Evolutionary conservation across 2,797 vertebrate species (phyloP).

Genomic region (Neopelma chrysocephalum): DNA sequence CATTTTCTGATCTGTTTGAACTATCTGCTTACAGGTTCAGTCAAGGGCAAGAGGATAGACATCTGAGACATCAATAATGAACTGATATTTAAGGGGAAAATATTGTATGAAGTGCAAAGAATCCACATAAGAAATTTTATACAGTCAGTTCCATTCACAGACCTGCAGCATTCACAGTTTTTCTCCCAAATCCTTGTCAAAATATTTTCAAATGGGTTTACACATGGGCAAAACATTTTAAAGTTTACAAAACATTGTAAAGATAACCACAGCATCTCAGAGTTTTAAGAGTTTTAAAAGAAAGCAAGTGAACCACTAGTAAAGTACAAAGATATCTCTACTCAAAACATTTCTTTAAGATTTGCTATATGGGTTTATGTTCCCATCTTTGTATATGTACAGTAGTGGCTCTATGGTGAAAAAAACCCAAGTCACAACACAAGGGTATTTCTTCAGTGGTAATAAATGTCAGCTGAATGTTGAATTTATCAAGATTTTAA

Average conservation of each 20-base stretch:
- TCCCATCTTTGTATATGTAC: not conserved
- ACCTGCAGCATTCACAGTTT: not conserved
- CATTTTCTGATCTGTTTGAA: not conserved
- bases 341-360: not conserved
- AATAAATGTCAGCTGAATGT: not conserved
- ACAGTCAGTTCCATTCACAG: not conserved
- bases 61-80: not conserved
- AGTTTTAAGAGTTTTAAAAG: not conserved
- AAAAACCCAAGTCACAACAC: not conserved
- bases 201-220: not conserved
- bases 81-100: not conserved
- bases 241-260: not conserved
- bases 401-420: not conserved
- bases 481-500: not conserved
- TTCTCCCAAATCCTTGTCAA: not conserved
- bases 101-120: not conserved
- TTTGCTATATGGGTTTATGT: not conserved
- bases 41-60: not conserved
- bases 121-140: not conserved
- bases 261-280: not conserved
- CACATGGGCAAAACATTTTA: not conserved
- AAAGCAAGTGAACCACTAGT: not conserved
- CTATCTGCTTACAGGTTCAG: not conserved
- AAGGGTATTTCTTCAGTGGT: not conserved
- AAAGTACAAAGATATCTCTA: not conserved